Evolutionary conservation across 2,888 invertebrate species (phyloP).

Genomic region (Hybos culiciformis): DNA sequence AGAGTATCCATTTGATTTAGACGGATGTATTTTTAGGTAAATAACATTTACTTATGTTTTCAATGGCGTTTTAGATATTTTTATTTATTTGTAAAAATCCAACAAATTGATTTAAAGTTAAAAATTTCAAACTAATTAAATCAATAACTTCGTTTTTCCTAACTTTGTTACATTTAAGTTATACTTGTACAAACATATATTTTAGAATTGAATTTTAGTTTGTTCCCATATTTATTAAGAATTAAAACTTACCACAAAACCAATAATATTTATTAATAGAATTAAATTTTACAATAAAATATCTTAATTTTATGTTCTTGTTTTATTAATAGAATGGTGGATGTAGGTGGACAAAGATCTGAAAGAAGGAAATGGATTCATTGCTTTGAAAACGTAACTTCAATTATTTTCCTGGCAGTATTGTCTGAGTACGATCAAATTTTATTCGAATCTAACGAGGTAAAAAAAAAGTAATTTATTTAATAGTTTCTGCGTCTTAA

Average conservation of each 20-base stretch:
- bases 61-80: too few species aligned
- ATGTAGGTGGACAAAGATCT: constrained; percentile 99
- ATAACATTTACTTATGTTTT: too few species aligned
- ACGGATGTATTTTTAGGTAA: constrained; percentile 98
- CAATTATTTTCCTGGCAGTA: constrained; percentile 99
- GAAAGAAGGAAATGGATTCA: constrained; percentile 99
- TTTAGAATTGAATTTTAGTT: too few species aligned
- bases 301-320: constrained; percentile 11
- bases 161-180: too few species aligned
- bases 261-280: constrained; percentile 61
- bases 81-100: too few species aligned
- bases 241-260: too few species aligned
- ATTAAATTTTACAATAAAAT: not conserved
- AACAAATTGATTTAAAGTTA: too few species aligned
- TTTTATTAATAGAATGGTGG: constrained; percentile 91
- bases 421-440: constrained; percentile 99
- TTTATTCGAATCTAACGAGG: constrained; percentile 99
- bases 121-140: too few species aligned
- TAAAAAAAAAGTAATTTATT: constrained; percentile 46
- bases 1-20: constrained; percentile 99
- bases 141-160: too few species aligned
- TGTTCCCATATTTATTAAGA: too few species aligned
- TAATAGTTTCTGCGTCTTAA: too few species aligned
- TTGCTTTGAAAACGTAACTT: constrained; percentile 99
- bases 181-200: too few species aligned